Base-by-base conservation (phyloP, 2,113 vertebrate genomes). In the Oreochromis niloticus region DNA sequence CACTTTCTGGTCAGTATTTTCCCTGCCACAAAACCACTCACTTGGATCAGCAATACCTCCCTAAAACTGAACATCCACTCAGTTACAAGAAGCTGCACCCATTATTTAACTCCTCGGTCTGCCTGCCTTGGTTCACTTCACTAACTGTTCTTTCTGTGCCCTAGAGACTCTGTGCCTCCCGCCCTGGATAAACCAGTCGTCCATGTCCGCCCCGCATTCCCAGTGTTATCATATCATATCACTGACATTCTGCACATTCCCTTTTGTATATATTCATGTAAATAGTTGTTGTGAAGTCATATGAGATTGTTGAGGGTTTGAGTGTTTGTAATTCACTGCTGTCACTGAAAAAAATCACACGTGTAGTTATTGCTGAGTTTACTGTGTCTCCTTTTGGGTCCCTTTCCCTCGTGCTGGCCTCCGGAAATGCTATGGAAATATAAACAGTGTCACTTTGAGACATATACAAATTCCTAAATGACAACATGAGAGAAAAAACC, bases 351-450 rank as follows among this genome's bases (percentile, higher is more conserved):
- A 52, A 54, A 54, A 52, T 52, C 19, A 10, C 4, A 52, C 0
- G 4, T 5, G 50, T 54, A 54, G 19, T 54, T 3, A 54, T 54
- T 54, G 50, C 50, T 54, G 19, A 54, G 50, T 54, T n/a, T 54
- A 54, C 50, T 54, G 19, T n/a, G 0, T n/a, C 19, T 54, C 1
- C 50, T 54, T 54, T 54, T n/a, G 19, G 19, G 50, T 54, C 50
- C 1, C 0, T n/a, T 54, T 54, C 9, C 50, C 50, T 54, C 0
- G 3, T 54, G 4, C 50, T 54, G 9, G 50, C 2, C 9, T 52
- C 50, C 0, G 0, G 4, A 0, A 52, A n/a, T n/a, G 50, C 50
- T 6, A 2, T 6, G 3, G 9, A 1, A 10, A 54, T 54, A 54
- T 54, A 54, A 5, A 54, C 19, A 16, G 0, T 61, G 14, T 61